A percentile compares a stretch with the other conserved stretches of the same genome.
phyloP scores from a whole-genome alignment of 2,113 vertebrate genomes.

The Genyomyrus donnyi region DNA sequence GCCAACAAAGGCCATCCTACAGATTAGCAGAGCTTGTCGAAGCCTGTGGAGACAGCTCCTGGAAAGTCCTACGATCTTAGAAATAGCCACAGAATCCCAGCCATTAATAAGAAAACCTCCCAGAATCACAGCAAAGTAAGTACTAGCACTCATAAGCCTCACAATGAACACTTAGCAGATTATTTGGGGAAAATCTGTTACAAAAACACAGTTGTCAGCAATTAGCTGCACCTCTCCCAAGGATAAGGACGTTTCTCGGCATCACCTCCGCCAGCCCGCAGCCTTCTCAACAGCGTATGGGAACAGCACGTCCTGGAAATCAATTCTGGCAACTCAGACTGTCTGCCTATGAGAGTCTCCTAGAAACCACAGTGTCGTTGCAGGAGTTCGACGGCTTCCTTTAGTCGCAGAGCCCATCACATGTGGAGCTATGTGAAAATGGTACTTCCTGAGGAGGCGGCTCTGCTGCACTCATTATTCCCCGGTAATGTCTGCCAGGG shows the following conservation, averaged over 20 bases:
- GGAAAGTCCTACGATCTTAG: neutral
- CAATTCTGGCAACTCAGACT: neutral
- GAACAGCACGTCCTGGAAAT: conserved; percentile 7
- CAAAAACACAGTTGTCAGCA: neutral
- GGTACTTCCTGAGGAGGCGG: neutral
- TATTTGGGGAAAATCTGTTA: neutral
- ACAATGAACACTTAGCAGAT: neutral
- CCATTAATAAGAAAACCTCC: neutral
- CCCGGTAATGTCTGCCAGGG: neutral
- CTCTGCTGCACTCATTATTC: neutral
- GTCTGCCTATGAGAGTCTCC: neutral
- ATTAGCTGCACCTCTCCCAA: neutral
- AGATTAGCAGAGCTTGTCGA: neutral
- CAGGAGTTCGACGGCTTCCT: neutral
- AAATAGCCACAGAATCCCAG: neutral
- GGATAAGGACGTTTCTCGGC: neutral
- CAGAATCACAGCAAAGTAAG: neutral
- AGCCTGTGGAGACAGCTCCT: neutral
- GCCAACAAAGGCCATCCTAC: neutral
- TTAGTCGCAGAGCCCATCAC: neutral
- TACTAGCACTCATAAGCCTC: neutral
- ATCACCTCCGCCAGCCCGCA: neutral
- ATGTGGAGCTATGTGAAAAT: neutral
- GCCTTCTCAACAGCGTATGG: neutral
- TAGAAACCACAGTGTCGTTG: neutral